Base-by-base conservation (phyloP, 2,888 invertebrate species). In the Noctuana brunneofusca region DNA sequence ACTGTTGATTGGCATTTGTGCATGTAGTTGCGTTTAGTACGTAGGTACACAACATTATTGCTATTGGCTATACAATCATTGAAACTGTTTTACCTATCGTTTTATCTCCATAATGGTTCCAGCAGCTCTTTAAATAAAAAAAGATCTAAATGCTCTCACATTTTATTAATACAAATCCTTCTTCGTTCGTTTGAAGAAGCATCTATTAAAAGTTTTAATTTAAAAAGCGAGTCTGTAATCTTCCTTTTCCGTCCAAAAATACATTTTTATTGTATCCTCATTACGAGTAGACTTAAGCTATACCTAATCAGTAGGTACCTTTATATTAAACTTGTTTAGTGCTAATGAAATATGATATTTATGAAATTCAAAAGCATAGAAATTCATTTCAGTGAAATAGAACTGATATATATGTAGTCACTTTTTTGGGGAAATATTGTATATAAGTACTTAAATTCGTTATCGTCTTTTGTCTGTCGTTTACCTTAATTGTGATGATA, bases 1-100 rank as follows among this genome's bases (percentile, higher is more conserved):
- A 90, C 90, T 90, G 90, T 90, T 80, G 81, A 77, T 74, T 79
- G 81, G 81, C 81, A 81, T 87, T 87, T 83, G 83, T 74, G 78
- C 79, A 83, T 79, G 72, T 68, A 67, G 68, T 69, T 70, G 66
- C 64, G 63, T 65, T 67, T 63, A 63, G 53, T 59, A 35, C 35
- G 43, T 59, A 35, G 24, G 43, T 27, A 43, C 65, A 16, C 58
- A 58, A 52, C 53, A 41, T 62, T 48, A 62, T 53, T 38, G 6
- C 55, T 55, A 50, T 30, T 58, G 50, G 55, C 58, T 60, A 27
- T 43, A 22, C 43, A n/a, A 60, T 57, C 65, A 55, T 24, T 48
- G 16, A 22, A 59, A 18, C 30, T 52, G 48, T 49, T 57, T 32
- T 35, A 35, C 20, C 24, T 27, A n/a, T 41, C 55, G n/a, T 46